Percentiles rank a stretch among this genome's conserved stretches.
These are phyloP conservation scores for Astreopora myriophthalma DNA, from an alignment of 64 coral and sea anemone genomes.

Conservation along the genomic window DNA sequence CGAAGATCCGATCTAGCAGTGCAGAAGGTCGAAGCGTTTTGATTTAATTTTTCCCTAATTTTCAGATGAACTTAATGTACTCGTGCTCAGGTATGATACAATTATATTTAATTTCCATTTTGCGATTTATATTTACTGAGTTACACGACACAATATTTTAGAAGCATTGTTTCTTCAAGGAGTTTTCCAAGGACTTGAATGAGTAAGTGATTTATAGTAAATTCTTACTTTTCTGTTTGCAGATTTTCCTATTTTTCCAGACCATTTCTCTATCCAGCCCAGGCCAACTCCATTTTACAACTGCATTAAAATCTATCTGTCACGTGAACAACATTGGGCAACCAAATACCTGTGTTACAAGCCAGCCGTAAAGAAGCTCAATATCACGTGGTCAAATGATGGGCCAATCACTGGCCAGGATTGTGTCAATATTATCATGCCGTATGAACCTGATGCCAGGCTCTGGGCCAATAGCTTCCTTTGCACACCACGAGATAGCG, in stretches of 20 bases:
- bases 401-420: background rate
- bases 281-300: background rate
- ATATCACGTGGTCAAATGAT: background rate
- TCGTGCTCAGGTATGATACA: constrained; percentile 11
- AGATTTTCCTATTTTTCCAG: constrained; percentile 29
- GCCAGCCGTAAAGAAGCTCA: background rate
- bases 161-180: background rate
- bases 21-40: too few relatives aligned
- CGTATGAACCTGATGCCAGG: background rate
- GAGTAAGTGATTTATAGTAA: too few relatives aligned
- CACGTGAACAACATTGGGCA: constrained; percentile 6
- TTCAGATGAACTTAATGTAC: constrained; percentile 27
- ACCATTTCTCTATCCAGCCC: background rate
- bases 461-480: constrained; percentile 20
- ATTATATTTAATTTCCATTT: too few relatives aligned
- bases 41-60: background rate
- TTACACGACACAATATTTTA: too few relatives aligned
- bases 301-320: background rate
- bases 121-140: background rate
- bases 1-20: too few relatives aligned
- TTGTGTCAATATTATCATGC: constrained; percentile 10
- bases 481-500: background rate
- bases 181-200: too few relatives aligned
- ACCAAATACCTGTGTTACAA: constrained; percentile 2
- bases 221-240: background rate